Conservation (phyloP, 2,888 invertebrate species). For the Cremastobaeus sp. region DNA sequence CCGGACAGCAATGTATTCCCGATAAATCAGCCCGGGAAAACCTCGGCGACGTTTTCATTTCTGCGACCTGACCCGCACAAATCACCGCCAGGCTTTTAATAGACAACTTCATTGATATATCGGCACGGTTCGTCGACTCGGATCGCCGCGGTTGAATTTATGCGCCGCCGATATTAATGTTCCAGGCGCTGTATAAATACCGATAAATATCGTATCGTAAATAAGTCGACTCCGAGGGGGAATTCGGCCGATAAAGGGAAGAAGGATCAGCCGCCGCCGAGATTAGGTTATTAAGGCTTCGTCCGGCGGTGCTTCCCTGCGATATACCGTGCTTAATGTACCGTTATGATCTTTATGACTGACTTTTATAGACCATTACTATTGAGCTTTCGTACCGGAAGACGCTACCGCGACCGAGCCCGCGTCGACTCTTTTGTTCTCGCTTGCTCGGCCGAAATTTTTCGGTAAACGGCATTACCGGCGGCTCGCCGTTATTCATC, state of each 20-base stretch:
- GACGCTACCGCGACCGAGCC: slow-evolving; percentile 41
- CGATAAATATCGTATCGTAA: slow-evolving; percentile 60
- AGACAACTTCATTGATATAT: slow-evolving; percentile 59
- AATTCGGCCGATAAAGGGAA: slow-evolving; percentile 56
- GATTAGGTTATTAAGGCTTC: slow-evolving; percentile 69
- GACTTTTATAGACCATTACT: slow-evolving; percentile 73
- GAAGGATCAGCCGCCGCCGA: slow-evolving; percentile 56
- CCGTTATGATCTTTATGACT: slow-evolving; percentile 73
- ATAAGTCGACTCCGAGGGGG: slow-evolving; percentile 50
- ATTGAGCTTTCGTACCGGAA: slow-evolving; percentile 71
- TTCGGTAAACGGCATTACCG: slow-evolving; percentile 26
- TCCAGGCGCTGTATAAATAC: slow-evolving; percentile 53
- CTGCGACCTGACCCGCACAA: slow-evolving; percentile 33
- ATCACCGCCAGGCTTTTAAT: slow-evolving; percentile 45
- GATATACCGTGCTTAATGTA: slow-evolving; percentile 74
- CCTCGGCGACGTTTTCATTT: slow-evolving; percentile 40
- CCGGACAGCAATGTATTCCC: too few species aligned
- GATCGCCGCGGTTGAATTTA: slow-evolving; percentile 46
- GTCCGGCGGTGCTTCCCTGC: slow-evolving; percentile 62
- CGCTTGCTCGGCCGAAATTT: slow-evolving; percentile 8
- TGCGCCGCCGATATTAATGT: slow-evolving; percentile 53
- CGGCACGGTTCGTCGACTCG: slow-evolving; percentile 46
- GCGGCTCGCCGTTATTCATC: slow-evolving; percentile 27
- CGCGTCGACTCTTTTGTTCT: slow-evolving; percentile 51
- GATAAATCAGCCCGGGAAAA: slow-evolving; percentile 28